Base-by-base conservation (phyloP, 2,888 invertebrate species). In the Tenthredo distinguenda region DNA sequence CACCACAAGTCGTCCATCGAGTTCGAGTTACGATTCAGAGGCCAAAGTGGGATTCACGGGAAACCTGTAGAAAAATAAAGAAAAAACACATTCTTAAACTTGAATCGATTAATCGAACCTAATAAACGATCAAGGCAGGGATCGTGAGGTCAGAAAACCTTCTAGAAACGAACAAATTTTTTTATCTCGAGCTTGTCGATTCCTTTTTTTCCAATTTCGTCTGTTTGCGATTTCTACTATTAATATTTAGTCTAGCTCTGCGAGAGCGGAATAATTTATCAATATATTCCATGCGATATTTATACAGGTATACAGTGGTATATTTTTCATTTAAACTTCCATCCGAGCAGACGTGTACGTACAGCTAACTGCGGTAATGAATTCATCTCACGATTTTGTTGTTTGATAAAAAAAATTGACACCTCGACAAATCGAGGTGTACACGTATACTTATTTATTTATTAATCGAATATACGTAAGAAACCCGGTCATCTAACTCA, bases 141-240 rank as follows among this genome's bases (percentile, higher is more conserved):
- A 47, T 15, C 12, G 0, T 47, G 4, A 3, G 12, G 18, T n/a
- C 6, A 50, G 18, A 50, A 50, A 5, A 5, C n/a, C 18, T 50
- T 18, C 18, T n/a, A 50, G 18, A n/a, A 50, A 50, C n/a, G 4
- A 50, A 4, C 3, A 50, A 0, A n/a, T 37, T 37, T 18, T 71
- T 37, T n/a, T 12, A n/a, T 21, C 1, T 26, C 15, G 21, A 5
- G 7, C 3, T 68, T 18, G 6, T 68, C 31, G 7, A 31, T 37
- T 6, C 2, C 0, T n/a, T 72, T 72, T 40, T 72, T 72, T 62
- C 26, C 15, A 15, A 34, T 72, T n/a, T 40, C 21, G 40, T 21
- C 37, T 72, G 43, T 72, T 72, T 72, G 72, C 72, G 72, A 40
- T 72, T 72, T 72, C 72, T 72, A 21, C 10, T 40, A 72, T 43